These are phyloP conservation scores for Cataglyphis livida DNA, from an alignment of 2,888 invertebrate genomes.

Conservation along the genomic window DNA sequence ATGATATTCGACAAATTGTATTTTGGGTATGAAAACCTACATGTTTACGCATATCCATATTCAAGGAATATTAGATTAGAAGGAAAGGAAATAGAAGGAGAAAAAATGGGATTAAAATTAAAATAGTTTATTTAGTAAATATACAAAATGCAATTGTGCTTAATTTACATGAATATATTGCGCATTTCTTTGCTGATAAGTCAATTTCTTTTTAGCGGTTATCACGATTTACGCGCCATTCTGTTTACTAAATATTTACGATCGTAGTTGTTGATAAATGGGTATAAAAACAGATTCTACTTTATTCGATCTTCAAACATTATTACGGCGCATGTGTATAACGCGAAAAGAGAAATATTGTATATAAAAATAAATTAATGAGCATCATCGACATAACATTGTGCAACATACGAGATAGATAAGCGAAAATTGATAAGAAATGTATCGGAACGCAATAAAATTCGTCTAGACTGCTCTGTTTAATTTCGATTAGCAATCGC, in stretches of 20 bases:
- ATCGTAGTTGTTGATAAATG: background rate
- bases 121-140: background rate
- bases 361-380: background rate
- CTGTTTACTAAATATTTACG: background rate
- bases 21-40: background rate
- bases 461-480: background rate
- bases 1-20: background rate
- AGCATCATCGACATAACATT: background rate
- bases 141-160: background rate
- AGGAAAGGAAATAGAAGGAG: background rate
- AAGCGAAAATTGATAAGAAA: constrained; percentile 10
- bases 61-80: background rate
- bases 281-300: background rate
- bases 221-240: background rate
- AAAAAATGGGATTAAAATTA: background rate
- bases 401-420: background rate
- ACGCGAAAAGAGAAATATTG: background rate
- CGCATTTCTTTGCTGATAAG: background rate
- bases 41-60: background rate
- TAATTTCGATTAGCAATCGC: background rate
- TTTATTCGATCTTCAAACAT: background rate
- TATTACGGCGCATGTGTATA: background rate
- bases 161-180: background rate
- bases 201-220: background rate
- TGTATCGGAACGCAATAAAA: background rate